Conservation (phyloP, 2,113 vertebrate species). For the Stegastes partitus region DNA sequence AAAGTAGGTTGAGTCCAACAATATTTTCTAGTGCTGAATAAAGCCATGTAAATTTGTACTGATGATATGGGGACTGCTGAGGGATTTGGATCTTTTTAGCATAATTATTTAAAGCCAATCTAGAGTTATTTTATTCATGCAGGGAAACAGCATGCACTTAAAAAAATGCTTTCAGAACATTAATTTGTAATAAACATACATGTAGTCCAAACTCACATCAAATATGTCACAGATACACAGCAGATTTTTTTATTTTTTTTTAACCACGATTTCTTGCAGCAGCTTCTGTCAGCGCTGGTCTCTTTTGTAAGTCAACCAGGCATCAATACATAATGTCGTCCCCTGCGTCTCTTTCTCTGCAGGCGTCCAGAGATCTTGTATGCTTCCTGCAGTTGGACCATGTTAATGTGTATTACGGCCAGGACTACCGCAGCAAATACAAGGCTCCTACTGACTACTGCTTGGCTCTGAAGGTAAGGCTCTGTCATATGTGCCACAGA, state of each 20-base stretch:
- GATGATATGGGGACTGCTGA: background rate
- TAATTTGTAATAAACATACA: too few species aligned
- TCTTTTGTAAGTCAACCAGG: too few species aligned
- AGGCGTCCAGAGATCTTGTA: conserved; percentile 96
- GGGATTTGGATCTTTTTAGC: background rate
- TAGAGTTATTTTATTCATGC: background rate
- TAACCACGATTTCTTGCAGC: too few species aligned
- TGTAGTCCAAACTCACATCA: too few species aligned
- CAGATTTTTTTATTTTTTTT: too few species aligned
- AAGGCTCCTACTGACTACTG: conserved; percentile 98
- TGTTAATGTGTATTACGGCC: conserved; percentile 97
- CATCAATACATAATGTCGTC: background rate
- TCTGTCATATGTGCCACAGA: background rate
- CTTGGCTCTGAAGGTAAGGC: conserved; percentile 92
- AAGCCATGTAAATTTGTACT: background rate
- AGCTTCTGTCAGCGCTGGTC: too few species aligned
- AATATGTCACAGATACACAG: too few species aligned
- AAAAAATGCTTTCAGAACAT: too few species aligned
- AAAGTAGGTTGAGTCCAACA: background rate
- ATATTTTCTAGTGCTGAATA: background rate
- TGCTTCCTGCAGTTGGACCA: conserved; percentile 98
- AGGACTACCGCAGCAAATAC: conserved; percentile 98
- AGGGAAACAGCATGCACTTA: background rate
- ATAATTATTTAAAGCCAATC: conserved; percentile 42
- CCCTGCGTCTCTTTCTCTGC: conserved; percentile 33